Evolutionary conservation across 2,113 vertebrate genomes (phyloP), one percentile per base, ranked within the genome.

Genomic region (Microtus richardsoni): DNA sequence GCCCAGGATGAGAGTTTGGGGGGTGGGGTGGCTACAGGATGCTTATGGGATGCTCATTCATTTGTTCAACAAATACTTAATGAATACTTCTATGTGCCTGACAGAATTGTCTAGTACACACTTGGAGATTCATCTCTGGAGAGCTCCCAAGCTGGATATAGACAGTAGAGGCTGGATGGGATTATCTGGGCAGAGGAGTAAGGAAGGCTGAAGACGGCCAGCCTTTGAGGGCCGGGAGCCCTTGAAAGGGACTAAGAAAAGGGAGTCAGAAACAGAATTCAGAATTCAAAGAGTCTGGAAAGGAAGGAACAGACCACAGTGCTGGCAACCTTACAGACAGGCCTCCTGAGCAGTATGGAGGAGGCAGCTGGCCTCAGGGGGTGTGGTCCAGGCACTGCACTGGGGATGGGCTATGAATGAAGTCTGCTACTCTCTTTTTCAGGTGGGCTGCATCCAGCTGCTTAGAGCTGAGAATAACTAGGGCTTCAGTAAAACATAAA

Each of bases 261-360:
- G 77, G 52, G 41, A 89, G 58, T 44, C 21, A 64, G 83, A n/a
- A 8, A 94, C 44, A 90, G 95, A 77, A 79, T 68, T 17, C 60
- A 91, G 62, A 96, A 90, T 58, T 92, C 41, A 80, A 92, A 71
- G 49, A 93, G 68, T 80, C 66, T 88, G 80, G 62, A 94, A 91
- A 91, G 64, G 71, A 88, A 96, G 47, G 39, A 68, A 60, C 3
- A 44, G 88, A 33, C 68, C 88, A 75, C 39, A 91, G 30, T 39
- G 21, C 83, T 26, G 39, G 66, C 1, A 41, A 68, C 58, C 44
- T 36, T 33, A 28, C 87, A 60, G 60, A 58, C 75, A 52, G 6
- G 17, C 70, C 60, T 68, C 49, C 13, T 28, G 71, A 89, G 93
- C 8, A 64, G 70, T 89, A 52, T 26, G 54, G 92, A 21, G 8